Evolutionary conservation across 2,113 vertebrate genomes (phyloP).

Genomic region (Suncus etruscus): DNA sequence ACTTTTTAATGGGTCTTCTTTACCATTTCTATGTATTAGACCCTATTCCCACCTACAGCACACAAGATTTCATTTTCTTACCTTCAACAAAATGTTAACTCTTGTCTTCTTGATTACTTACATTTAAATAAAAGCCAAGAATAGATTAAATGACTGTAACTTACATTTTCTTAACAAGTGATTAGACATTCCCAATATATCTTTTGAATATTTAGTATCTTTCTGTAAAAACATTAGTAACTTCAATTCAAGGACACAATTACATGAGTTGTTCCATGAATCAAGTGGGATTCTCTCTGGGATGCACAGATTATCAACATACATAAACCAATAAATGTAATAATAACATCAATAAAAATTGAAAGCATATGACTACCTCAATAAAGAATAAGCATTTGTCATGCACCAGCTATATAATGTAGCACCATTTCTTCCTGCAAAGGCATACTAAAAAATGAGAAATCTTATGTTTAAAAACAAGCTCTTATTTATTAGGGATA

Average conservation of each 20-base stretch:
- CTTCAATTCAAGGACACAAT: background rate
- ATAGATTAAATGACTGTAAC: too few species aligned
- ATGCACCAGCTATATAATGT: too few species aligned
- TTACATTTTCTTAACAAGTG: background rate
- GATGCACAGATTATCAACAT: background rate
- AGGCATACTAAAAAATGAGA: too few species aligned
- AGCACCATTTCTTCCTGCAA: too few species aligned
- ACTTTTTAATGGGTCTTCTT: too few species aligned
- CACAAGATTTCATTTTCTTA: background rate
- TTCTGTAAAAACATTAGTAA: background rate
- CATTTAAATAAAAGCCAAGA: background rate
- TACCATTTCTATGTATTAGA: background rate
- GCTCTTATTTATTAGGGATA: too few species aligned
- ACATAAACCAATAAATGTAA: background rate
- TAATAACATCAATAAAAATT: constrained; percentile 11
- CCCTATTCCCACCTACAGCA: background rate
- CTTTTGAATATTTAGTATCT: background rate
- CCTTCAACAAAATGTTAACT: background rate
- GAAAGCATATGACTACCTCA: background rate
- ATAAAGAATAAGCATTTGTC: background rate
- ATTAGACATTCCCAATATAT: background rate
- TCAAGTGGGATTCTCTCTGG: background rate
- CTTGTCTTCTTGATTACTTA: background rate
- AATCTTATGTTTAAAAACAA: too few species aligned
- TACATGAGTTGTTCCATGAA: background rate